Evolutionary conservation across 2,888 invertebrate genomes (phyloP).

Genomic region (Zhuqinia jingwanae): DNA sequence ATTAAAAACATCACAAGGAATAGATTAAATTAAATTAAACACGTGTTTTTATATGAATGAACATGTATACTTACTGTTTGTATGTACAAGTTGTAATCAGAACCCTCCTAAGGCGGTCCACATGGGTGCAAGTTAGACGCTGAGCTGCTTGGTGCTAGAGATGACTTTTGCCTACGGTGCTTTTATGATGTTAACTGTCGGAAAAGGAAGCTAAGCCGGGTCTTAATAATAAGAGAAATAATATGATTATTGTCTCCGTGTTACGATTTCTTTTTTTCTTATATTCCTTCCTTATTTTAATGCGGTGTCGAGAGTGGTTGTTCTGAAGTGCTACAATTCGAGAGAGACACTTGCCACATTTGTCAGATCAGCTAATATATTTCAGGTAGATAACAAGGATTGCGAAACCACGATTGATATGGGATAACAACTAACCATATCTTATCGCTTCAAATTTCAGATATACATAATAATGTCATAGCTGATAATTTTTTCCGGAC

Average conservation of each 20-base stretch:
- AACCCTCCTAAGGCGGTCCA: not conserved
- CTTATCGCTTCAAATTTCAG: slow-evolving; percentile 9
- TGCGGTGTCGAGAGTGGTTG: not conserved
- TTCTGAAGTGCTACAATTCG: not conserved
- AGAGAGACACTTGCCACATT: slow-evolving; percentile 13
- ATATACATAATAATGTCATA: slow-evolving; percentile 32
- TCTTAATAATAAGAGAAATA: not conserved
- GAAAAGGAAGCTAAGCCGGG: not conserved
- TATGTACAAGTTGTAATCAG: slow-evolving; percentile 24
- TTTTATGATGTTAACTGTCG: not conserved
- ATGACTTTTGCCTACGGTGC: no score
- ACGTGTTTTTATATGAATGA: no score
- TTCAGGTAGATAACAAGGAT: not conserved
- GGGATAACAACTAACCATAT: not conserved
- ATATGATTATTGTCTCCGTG: not conserved
- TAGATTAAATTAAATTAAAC: no score
- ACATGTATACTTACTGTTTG: slow-evolving; percentile 13
- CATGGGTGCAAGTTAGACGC: not conserved
- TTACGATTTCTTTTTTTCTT: slow-evolving; percentile 4
- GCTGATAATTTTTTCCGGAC: slow-evolving; percentile 4
- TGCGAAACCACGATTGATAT: not conserved
- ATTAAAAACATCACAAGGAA: not conserved
- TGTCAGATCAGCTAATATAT: not conserved
- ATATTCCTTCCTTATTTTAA: no score
- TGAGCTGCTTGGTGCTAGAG: no score